A percentile compares a stretch with the other conserved stretches of the same genome.
phyloP scores from a whole-genome alignment of 2,797 vertebrate species.

The Sylvia borin region DNA sequence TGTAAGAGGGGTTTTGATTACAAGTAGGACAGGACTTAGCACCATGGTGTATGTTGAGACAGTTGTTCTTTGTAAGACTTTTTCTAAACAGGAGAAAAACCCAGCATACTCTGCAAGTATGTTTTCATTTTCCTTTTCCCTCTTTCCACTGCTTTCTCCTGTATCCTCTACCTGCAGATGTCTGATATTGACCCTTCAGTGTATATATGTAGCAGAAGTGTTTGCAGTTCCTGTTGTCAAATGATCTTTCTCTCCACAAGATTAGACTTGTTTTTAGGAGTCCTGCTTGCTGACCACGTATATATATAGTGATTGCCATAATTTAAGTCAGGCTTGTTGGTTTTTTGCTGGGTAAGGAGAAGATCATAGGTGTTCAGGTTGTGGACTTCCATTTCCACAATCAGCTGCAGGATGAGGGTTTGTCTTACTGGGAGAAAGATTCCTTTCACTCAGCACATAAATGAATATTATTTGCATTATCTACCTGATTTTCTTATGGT shows the following conservation, averaged over 20 bases:
- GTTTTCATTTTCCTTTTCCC: not conserved
- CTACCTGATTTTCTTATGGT: not conserved
- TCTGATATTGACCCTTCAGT: not conserved
- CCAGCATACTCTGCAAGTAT: not conserved
- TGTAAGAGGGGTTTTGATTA: not conserved
- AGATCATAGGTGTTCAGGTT: not conserved
- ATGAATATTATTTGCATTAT: not conserved
- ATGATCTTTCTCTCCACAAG: not conserved
- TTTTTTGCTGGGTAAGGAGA: not conserved
- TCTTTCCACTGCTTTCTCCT: not conserved
- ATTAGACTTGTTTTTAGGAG: not conserved
- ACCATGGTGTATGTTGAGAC: rapidly evolving
- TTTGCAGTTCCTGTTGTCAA: not conserved
- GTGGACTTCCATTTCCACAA: not conserved
- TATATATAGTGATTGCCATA: not conserved
- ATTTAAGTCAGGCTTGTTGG: not conserved
- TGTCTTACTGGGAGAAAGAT: not conserved
- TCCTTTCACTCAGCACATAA: not conserved
- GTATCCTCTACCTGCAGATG: not conserved
- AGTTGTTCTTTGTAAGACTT: not conserved
- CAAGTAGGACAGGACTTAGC: not conserved
- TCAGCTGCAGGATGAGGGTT: not conserved
- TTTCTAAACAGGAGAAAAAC: not conserved
- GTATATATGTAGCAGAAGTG: not conserved
- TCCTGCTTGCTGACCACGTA: not conserved